phyloP scores from a whole-genome alignment of 1,140 invertebrate genomes.

The Zaprionus ghesquierei region DNA sequence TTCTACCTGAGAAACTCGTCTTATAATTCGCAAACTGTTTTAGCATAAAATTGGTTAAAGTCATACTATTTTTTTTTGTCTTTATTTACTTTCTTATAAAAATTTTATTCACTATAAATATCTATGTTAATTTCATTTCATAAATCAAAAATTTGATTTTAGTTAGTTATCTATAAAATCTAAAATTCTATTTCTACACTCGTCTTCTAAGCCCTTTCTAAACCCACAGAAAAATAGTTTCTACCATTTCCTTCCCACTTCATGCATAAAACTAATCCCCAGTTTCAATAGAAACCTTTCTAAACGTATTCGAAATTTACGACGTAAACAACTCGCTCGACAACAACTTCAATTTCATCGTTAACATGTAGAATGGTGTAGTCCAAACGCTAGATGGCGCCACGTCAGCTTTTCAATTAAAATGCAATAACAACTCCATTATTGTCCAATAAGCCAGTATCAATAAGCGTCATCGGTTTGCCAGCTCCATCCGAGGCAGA shows the following conservation, averaged over 20 bases:
- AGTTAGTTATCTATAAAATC: too few relatives aligned
- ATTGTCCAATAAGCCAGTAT: constrained; percentile 64
- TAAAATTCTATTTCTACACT: too few relatives aligned
- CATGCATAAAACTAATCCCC: neutral
- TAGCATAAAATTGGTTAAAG: neutral
- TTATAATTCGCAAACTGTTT: neutral
- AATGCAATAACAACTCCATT: constrained; percentile 80
- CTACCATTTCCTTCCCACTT: neutral
- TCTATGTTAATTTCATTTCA: too few relatives aligned
- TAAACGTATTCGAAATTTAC: neutral
- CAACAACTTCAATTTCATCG: neutral
- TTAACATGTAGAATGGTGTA: constrained; percentile 28
- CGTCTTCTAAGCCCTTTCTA: too few relatives aligned
- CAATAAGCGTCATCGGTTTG: constrained; percentile 63
- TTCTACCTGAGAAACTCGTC: too few relatives aligned
- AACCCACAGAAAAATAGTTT: too few relatives aligned
- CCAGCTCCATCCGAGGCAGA: constrained; percentile 18
- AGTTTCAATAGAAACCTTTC: neutral
- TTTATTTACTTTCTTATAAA: neutral
- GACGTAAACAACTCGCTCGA: neutral
- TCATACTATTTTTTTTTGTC: neutral
- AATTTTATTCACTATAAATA: too few relatives aligned
- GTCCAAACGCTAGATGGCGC: constrained; percentile 40
- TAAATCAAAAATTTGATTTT: too few relatives aligned
- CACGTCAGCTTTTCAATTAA: constrained; percentile 67